Evolutionary conservation across 1,140 invertebrate genomes (phyloP), one percentile per base, ranked within the genome.

Genomic region (Pachyrhynchus sulphureomaculatus): DNA sequence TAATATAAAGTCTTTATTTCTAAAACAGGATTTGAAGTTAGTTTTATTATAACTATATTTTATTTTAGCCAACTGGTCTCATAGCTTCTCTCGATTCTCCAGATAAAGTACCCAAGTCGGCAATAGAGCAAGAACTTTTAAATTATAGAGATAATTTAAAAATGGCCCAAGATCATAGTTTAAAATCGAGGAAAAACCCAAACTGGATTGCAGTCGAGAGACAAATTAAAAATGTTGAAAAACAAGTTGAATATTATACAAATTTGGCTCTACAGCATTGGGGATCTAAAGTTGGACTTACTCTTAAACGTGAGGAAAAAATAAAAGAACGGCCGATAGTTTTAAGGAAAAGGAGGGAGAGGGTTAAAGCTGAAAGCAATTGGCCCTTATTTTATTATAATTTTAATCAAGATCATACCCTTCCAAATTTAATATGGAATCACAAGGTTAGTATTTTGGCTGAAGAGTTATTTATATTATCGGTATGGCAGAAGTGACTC

Each of bases 401-500:
- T 76, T 99, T 99, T 78, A 87, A 87, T 73, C 85, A 89, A 75
- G 95, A 99, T 81, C 96, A 99, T 77, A 87, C 92, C 23, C 82
- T 96, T 75, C 93, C 97, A 4, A 97, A 99, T 81, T 82, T 99
- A 5, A 97, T 99, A 69, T 99, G 97, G 97, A 99, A 99, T 81
- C 95, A 96, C 72, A 96, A 95, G 77, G 91, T 91, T 29, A 6
- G 26, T 29, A 6, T 29, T 29, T n/a, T n/a, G n/a, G n/a, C n/a
- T n/a, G n/a, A n/a, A n/a, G n/a, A n/a, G n/a, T n/a, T n/a, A n/a
- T n/a, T n/a, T n/a, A n/a, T n/a, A n/a, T n/a, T n/a, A n/a, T n/a
- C n/a, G n/a, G n/a, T n/a, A n/a, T n/a, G n/a, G n/a, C n/a, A n/a
- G n/a, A n/a, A n/a, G n/a, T n/a, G n/a, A n/a, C n/a, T n/a, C n/a